These are phyloP conservation scores for Ptychobarbus kaznakovi DNA, from an alignment of 2,797 vertebrate genomes.

Conservation along the genomic window DNA sequence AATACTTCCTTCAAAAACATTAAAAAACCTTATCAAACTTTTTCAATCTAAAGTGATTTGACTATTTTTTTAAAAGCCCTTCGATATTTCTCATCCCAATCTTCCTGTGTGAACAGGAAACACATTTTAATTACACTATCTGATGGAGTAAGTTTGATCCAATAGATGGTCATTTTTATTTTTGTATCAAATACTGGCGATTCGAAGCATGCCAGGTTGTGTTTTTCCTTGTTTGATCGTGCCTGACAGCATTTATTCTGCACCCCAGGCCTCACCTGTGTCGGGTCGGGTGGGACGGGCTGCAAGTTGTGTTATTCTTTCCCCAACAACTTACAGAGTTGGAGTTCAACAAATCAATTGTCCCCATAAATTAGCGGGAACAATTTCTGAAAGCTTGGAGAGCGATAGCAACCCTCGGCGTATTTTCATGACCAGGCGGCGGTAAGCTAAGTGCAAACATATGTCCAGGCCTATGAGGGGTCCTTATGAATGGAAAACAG, in stretches of 20 bases:
- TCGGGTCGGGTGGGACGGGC: background rate
- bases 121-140: background rate
- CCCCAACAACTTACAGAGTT: conserved; percentile 49
- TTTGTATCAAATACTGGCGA: background rate
- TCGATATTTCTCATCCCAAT: background rate
- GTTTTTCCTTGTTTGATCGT: background rate
- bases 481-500: conserved; percentile 83
- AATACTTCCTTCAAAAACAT: background rate
- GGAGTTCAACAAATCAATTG: conserved; percentile 59
- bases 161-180: background rate
- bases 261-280: conserved; percentile 3
- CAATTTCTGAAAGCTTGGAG: conserved; percentile 68
- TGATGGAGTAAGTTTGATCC: background rate
- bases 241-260: background rate
- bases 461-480: conserved; percentile 74
- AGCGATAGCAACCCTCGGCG: conserved; percentile 71
- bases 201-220: background rate
- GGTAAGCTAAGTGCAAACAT: conserved; percentile 83
- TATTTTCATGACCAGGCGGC: conserved; percentile 78
- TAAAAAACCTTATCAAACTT: background rate
- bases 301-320: conserved; percentile 40
- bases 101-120: background rate
- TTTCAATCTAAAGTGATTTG: background rate
- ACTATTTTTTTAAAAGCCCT: background rate
- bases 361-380: conserved; percentile 69